A percentile compares a stretch with the other conserved stretches of the same genome.
These are phyloP conservation scores for Clarias pachynema DNA, from an alignment of 2,797 vertebrate species.

Conservation along the genomic window DNA sequence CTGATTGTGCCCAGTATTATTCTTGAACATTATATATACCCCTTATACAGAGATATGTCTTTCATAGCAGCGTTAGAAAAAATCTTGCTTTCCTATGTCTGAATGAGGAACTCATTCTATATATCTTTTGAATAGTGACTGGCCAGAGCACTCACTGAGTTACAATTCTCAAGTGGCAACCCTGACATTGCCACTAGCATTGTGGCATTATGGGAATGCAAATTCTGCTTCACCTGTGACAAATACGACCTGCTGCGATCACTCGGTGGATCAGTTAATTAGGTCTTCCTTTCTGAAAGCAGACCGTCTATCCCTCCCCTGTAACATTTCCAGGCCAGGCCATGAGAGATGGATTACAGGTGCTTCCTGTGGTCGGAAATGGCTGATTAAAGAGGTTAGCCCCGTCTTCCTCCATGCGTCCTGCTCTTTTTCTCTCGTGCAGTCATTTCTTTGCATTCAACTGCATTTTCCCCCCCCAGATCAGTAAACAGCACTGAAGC, in stretches of 20 bases:
- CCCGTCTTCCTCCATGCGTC: conserved; percentile 51
- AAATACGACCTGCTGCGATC: conserved; percentile 65
- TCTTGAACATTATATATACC: background rate
- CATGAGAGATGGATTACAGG: conserved; percentile 69
- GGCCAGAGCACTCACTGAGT: conserved; percentile 1
- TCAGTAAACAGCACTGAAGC: conserved; percentile 21
- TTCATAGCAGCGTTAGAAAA: conserved; percentile 16
- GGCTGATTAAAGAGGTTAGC: conserved; percentile 64
- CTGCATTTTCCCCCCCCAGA: background rate
- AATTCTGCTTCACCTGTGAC: conserved; percentile 66
- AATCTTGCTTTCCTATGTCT: conserved; percentile 10
- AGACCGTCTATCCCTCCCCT: conserved; percentile 64
- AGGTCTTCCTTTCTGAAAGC: conserved; percentile 66
- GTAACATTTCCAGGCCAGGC: conserved; percentile 58
- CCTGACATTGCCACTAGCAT: conserved; percentile 63
- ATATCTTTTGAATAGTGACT: conserved; percentile 6
- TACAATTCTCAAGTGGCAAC: conserved; percentile 6
- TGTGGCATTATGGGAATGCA: conserved; percentile 48
- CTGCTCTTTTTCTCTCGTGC: conserved; percentile 41
- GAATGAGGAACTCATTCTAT: background rate
- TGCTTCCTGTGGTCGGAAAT: conserved; percentile 68
- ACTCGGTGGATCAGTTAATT: conserved; percentile 72
- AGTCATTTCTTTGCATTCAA: conserved; percentile 16
- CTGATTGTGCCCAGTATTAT: conserved; percentile 9
- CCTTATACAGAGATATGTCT: background rate